Conservation (phyloP, 2,888 invertebrate genomes). For the Drosophila nigricruria region DNA sequence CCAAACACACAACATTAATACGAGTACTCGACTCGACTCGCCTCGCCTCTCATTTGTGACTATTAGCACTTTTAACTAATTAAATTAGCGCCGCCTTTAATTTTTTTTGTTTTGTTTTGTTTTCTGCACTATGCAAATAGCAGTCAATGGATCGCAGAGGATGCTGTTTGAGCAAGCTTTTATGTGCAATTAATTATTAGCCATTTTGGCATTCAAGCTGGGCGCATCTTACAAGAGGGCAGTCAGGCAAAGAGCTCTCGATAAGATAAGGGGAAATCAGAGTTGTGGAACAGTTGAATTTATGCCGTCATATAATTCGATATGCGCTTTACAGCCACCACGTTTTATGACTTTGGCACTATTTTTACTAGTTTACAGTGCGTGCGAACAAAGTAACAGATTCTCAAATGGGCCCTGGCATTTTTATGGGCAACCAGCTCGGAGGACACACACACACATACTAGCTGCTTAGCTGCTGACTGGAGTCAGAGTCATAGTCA, state of each 20-base stretch:
- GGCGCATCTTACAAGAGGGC: constrained; percentile 7
- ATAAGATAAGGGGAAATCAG: constrained; percentile 44
- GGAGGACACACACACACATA: constrained; percentile 19
- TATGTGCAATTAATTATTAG: constrained; percentile 62
- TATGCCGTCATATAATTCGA: constrained; percentile 59
- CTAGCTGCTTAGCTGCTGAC: constrained; percentile 36
- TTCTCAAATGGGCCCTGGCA: constrained; percentile 54
- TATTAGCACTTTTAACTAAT: constrained; percentile 65
- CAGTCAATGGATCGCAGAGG: constrained; percentile 5
- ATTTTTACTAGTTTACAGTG: constrained; percentile 59
- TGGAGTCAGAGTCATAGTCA: neutral
- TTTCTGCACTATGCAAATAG: constrained; percentile 29
- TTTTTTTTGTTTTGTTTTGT: constrained; percentile 12
- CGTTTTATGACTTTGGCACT: constrained; percentile 69
- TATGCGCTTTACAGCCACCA: constrained; percentile 45
- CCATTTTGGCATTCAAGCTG: constrained; percentile 24
- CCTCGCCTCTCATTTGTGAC: constrained; percentile 28
- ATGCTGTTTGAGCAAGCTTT: constrained; percentile 50
- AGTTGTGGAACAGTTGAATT: constrained; percentile 44
- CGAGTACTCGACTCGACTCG: constrained; percentile 32
- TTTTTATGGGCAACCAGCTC: constrained; percentile 40
- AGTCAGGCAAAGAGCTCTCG: constrained; percentile 12
- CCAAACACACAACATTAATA: constrained; percentile 29
- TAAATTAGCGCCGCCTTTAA: constrained; percentile 65
- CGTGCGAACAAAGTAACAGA: constrained; percentile 74